Evolutionary conservation across 2,797 vertebrate genomes (phyloP).

Genomic region (Tenualosa thibaudeaui): DNA sequence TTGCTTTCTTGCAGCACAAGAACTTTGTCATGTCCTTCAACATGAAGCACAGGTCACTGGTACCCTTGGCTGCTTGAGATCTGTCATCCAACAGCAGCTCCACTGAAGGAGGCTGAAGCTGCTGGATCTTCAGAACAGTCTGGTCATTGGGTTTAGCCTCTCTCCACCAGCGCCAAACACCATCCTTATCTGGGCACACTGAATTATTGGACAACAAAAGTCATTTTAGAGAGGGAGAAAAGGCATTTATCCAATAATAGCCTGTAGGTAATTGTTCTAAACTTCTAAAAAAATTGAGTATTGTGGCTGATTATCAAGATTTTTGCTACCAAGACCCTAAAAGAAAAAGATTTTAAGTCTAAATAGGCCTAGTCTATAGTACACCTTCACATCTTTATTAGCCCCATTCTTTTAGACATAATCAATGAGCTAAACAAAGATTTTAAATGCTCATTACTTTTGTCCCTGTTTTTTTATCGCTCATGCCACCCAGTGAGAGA

Average conservation of each 20-base stretch:
- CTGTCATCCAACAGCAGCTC: background rate
- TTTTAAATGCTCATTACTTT: background rate
- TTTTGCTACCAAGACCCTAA: too few species aligned
- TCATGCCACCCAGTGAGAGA: too few species aligned
- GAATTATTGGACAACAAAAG: background rate
- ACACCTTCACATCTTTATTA: too few species aligned
- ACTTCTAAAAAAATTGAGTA: too few species aligned
- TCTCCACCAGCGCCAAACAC: conserved; percentile 12
- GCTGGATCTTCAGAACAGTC: background rate
- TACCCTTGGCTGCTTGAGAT: background rate
- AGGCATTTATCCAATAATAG: background rate
- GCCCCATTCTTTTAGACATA: too few species aligned
- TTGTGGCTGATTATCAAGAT: too few species aligned
- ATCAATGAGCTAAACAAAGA: too few species aligned
- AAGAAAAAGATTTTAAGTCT: too few species aligned
- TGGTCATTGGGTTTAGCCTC: background rate
- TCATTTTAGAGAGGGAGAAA: background rate
- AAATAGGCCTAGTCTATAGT: too few species aligned
- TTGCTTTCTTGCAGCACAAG: background rate
- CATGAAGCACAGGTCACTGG: background rate
- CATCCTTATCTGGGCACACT: background rate
- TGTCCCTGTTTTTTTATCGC: too few species aligned
- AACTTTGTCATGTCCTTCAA: background rate
- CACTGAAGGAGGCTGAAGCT: background rate
- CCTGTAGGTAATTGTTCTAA: background rate